A percentile compares a stretch with the other conserved stretches of the same genome.
Evolutionary conservation across 2,113 vertebrate species (phyloP).

Genomic region (Bambusicola thoracicus): DNA sequence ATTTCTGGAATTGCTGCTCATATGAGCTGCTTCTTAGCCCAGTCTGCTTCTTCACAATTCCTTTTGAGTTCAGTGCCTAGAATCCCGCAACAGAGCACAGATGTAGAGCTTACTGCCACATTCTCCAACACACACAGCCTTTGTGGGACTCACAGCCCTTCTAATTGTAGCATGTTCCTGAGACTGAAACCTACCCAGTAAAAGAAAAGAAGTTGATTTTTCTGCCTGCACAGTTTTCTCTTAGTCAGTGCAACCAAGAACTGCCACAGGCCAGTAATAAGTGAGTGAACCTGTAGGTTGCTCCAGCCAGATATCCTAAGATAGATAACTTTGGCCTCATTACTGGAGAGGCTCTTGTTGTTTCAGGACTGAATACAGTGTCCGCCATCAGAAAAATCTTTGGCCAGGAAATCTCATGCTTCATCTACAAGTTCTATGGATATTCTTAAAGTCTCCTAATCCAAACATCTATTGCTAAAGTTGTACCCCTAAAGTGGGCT

Average conservation of each 20-base stretch:
- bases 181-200: not conserved
- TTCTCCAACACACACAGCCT: not conserved
- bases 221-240: not conserved
- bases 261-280: not conserved
- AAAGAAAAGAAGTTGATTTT: not conserved
- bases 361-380: not conserved
- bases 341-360: not conserved
- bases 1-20: not conserved
- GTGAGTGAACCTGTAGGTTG: not conserved
- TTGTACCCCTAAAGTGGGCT: not conserved
- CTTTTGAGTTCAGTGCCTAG: not conserved
- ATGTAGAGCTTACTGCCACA: not conserved
- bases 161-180: not conserved
- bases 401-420: not conserved
- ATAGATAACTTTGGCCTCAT: not conserved
- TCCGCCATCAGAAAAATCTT: not conserved
- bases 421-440: not conserved
- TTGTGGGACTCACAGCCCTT: not conserved
- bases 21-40: not conserved
- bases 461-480: not conserved
- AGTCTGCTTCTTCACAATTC: not conserved
- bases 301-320: not conserved
- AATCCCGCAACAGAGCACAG: not conserved
- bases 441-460: not conserved
- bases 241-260: not conserved